Evolutionary conservation across 2,888 invertebrate genomes (phyloP).

Genomic region (Ischnus inquisitorius): DNA sequence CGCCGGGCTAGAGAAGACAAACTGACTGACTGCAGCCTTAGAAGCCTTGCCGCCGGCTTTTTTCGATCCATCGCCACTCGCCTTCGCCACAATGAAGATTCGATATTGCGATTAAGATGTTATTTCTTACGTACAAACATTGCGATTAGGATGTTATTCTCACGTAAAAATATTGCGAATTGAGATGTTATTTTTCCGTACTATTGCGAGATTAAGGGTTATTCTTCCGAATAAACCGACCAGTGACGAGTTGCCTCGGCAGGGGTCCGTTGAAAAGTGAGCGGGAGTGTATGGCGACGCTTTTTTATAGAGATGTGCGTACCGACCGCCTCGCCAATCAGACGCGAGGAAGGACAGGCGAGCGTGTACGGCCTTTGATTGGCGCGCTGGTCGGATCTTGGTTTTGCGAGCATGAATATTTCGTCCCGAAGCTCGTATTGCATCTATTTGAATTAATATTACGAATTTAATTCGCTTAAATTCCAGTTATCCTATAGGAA

Average conservation of each 20-base stretch:
- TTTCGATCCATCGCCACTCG: neutral
- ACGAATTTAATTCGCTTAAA: too few species aligned
- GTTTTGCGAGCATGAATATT: neutral
- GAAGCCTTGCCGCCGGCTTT: neutral
- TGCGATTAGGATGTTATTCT: too few species aligned
- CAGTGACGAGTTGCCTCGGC: neutral
- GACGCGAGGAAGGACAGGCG: neutral
- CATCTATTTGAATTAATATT: too few species aligned
- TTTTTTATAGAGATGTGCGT: neutral
- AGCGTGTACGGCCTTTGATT: neutral
- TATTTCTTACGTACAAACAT: too few species aligned
- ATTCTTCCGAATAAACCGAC: neutral
- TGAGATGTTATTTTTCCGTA: too few species aligned
- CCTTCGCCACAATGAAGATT: neutral
- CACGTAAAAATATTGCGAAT: neutral
- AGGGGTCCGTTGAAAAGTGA: neutral
- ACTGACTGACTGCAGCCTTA: neutral
- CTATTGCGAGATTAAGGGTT: too few species aligned
- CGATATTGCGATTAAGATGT: too few species aligned
- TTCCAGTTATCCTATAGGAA: too few species aligned
- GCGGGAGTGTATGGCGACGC: too few species aligned
- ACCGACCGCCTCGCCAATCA: conserved; percentile 37
- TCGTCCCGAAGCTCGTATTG: neutral
- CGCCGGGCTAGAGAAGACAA: conserved; percentile 52
- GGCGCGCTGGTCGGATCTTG: conserved; percentile 26